Conservation (phyloP, 2,888 invertebrate species). For the Chydorus sphaericus region DNA sequence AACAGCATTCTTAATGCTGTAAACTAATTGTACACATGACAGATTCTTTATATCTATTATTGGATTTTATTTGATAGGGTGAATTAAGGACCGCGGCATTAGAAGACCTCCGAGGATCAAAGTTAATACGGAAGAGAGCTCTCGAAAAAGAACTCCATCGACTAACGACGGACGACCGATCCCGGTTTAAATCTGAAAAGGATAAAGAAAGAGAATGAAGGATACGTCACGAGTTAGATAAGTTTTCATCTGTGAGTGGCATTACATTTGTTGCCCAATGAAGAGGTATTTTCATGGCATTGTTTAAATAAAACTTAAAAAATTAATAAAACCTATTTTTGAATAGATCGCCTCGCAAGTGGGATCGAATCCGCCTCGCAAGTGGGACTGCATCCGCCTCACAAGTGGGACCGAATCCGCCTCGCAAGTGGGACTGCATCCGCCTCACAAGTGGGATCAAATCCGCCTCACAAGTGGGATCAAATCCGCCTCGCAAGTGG, state of each 20-base stretch:
- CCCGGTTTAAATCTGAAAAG: slow-evolving; percentile 25
- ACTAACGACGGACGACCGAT: slow-evolving; percentile 26
- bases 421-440: too few species aligned
- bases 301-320: too few species aligned
- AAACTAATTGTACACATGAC: background rate
- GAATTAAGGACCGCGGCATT: background rate
- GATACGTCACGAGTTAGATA: slow-evolving; percentile 22
- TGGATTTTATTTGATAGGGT: slow-evolving; percentile 7
- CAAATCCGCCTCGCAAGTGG: too few species aligned
- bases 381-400: too few species aligned
- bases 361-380: too few species aligned
- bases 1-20: background rate
- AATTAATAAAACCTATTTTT: too few species aligned
- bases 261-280: too few species aligned
- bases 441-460: too few species aligned
- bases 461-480: too few species aligned
- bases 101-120: slow-evolving; percentile 7
- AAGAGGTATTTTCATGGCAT: too few species aligned
- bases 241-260: slow-evolving; percentile 20
- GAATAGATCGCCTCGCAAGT: too few species aligned
- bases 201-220: slow-evolving; percentile 25
- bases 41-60: background rate
- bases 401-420: too few species aligned
- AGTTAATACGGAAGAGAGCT: slow-evolving; percentile 17
- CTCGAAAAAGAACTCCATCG: slow-evolving; percentile 25